A percentile compares a stretch with the other conserved stretches of the same genome.
Evolutionary conservation across 2,113 vertebrate genomes (phyloP).

Genomic region (Siniperca chuatsi): DNA sequence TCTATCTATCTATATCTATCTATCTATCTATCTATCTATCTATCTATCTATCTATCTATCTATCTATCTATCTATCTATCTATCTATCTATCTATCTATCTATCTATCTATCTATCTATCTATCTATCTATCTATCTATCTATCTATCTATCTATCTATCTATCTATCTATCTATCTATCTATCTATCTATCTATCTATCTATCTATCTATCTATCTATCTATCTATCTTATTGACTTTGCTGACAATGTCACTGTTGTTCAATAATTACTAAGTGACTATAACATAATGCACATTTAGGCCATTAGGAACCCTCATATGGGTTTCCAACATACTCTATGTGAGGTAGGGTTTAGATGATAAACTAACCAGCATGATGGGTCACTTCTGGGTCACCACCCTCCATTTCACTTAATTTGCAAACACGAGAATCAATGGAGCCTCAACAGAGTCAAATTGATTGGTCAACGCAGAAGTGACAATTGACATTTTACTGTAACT

Average conservation of each 20-base stretch:
- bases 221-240: not conserved
- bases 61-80: too few species aligned
- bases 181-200: not conserved
- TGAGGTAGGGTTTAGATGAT: not conserved
- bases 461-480: not conserved
- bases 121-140: too few species aligned
- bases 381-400: conserved; percentile 22
- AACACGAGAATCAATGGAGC: conserved; percentile 28
- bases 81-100: not conserved
- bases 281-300: not conserved
- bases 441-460: conserved; percentile 12
- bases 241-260: not conserved
- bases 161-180: not conserved
- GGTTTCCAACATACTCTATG: not conserved
- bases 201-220: too few species aligned
- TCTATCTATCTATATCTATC: not conserved
- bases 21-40: not conserved
- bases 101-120: not conserved
- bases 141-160: too few species aligned
- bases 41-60: too few species aligned
- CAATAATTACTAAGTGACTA: not conserved
- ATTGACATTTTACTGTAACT: not conserved
- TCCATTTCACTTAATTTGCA: conserved; percentile 38
- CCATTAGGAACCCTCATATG: not conserved
- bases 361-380: conserved; percentile 18